These are phyloP conservation scores for Zaprionus kolodkinae DNA, from an alignment of 1,140 invertebrate species.

Conservation along the genomic window DNA sequence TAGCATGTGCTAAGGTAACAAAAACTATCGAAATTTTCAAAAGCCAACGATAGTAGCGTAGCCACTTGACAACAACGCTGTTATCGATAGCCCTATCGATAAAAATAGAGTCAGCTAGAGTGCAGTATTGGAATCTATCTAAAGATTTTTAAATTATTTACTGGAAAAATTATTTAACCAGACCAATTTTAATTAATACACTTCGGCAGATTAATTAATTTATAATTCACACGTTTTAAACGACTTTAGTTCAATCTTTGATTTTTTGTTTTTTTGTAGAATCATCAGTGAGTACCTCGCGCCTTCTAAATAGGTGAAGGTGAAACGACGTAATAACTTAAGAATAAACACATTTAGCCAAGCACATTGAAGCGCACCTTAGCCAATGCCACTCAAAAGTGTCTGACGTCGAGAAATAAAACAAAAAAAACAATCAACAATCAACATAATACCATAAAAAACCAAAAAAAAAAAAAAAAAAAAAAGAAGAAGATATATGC, in stretches of 20 bases:
- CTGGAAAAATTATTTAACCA: no score
- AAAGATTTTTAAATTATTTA: no score
- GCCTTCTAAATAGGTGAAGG: constrained; percentile 76
- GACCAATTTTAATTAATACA: no score
- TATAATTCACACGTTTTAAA: no score
- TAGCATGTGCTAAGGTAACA: no score
- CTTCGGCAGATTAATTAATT: no score
- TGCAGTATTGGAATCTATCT: no score
- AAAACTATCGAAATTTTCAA: no score
- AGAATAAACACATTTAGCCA: constrained; percentile 59
- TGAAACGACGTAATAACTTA: constrained; percentile 68
- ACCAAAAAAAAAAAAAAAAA: constrained; percentile 9
- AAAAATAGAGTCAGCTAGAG: no score
- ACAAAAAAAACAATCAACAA: constrained; percentile 32
- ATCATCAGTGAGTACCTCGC: constrained; percentile 27
- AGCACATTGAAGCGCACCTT: constrained; percentile 20
- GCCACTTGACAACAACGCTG: no score
- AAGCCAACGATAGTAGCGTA: no score
- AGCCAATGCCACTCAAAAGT: constrained; percentile 41
- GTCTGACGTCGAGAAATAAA: constrained; percentile 29
- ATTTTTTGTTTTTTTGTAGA: constrained; percentile 22
- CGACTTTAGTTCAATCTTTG: neutral
- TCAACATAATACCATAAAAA: constrained; percentile 25
- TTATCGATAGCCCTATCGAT: no score
- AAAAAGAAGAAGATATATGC: constrained; percentile 33